Base-by-base conservation (phyloP, 2,888 invertebrate genomes). In the Habroteleia sp. region DNA sequence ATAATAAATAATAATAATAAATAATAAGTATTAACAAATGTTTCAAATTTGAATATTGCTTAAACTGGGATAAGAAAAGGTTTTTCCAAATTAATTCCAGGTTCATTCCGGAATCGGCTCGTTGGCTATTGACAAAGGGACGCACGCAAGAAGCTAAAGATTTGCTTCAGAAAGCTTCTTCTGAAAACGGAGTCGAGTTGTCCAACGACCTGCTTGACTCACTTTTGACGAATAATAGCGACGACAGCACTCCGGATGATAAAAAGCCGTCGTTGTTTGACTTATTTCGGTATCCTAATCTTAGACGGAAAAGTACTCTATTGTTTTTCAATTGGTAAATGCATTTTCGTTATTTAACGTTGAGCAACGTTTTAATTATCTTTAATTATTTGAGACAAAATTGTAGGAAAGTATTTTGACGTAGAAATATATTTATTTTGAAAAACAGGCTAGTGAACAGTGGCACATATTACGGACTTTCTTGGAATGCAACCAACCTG, bases 401-500 rank as follows among this genome's bases (percentile, higher is more conserved):
- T n/a, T n/a, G n/a, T n/a, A n/a, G n/a, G n/a, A n/a, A n/a, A n/a
- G n/a, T n/a, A n/a, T n/a, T n/a, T n/a, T n/a, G n/a, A n/a, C n/a
- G n/a, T n/a, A n/a, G n/a, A n/a, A n/a, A n/a, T 29, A 29, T 2
- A 29, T 29, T 29, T 29, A 29, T n/a, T 8, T 27, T 50, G 14
- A 50, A 20, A 33, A 42, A 1, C 80, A 91, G 92, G 92, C 92
- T 94, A 85, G 94, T 94, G 10, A 94, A 93, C 83, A 94, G 93
- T 80, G 93, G 93, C 66, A 93, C 94, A 4, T 95, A 95, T 87
- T 95, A 95, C 82, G 95, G 94, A 0, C 88, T 95, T 3, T 94
- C 94, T 0, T 93, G 94, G 92, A 93, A 93, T 83, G 93, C 94
- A 1, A 92, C 92, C 44, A 92, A 91, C 82, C 90, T 95, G 46